Base-by-base conservation (phyloP, 2,797 vertebrate species). In the Gymnothorax javanicus region DNA sequence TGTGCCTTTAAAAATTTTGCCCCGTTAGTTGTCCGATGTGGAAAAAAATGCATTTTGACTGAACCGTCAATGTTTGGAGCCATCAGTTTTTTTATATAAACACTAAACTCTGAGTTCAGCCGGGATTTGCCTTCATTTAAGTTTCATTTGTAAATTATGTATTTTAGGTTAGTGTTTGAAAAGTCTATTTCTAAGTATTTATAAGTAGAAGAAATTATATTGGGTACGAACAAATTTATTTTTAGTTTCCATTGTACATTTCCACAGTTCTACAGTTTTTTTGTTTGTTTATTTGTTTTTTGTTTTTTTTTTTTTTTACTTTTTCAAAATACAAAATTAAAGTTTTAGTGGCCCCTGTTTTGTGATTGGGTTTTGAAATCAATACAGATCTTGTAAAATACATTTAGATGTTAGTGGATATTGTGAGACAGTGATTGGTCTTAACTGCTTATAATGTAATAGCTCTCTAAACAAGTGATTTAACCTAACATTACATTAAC, bases 1-100 rank as follows among this genome's bases (percentile, higher is more conserved):
- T 94, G 96, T 97, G 96, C 97, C 97, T 97, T 96, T 96, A 94
- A 89, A 94, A 96, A 94, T 96, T 95, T 95, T 95, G n/a, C 95
- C 95, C 94, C 96, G 95, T 97, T 97, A 92, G 54, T 93, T 97
- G 96, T 97, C 95, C 94, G 96, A 96, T 95, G 95, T 96, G 96
- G n/a, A n/a, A 96, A 94, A 95, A 87, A 89, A 85, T 93, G 94
- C 93, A 92, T 95, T 96, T 94, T 52, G 93, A 96, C 94, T 94
- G 93, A 94, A 93, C 94, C 93, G 89, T 92, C 94, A 91, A 94
- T 93, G 90, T 95, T 95, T 95, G 94, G 91, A 94, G 93, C 92
- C 94, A 93, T 94, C 93, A 94, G 95, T 94, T 96, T 94, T 96
- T 96, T 93, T 91, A 93, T 94, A 94, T 90, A 95, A 94, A 94